Base-by-base conservation (phyloP, 2,888 invertebrate genomes). In the Megaustenia siamemsis region DNA sequence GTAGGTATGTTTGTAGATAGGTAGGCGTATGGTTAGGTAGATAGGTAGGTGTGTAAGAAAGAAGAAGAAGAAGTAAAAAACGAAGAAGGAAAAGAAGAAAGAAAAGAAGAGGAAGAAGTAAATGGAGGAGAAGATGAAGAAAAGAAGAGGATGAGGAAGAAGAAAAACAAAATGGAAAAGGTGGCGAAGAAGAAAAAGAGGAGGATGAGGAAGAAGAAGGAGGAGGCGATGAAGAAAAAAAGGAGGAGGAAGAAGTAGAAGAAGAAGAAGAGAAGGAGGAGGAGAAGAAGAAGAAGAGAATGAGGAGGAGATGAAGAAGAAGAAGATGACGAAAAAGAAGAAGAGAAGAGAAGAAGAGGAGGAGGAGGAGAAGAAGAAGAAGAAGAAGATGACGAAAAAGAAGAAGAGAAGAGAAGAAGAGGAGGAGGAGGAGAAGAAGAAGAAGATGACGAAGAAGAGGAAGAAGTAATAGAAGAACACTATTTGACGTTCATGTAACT, bases 111-210 rank as follows among this genome's bases (percentile, higher is more conserved):
- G 53, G 28, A 49, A 49, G 53, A 49, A 35, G 6, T 32, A 12
- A 32, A 82, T 90, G 15, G 86, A 73, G 3, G 86, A 89, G 63
- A 53, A 49, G 43, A 1, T 82, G 38, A 73, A 28, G 56, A 73
- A 63, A 53, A n/a, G 53, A n/a, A 53, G 40, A 15, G 60, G 28
- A 73, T 56, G 28, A 71, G 32, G 35, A 56, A 28, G 5, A n/a
- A n/a, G n/a, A n/a, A n/a, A n/a, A 45, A 73, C 49, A 28, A 18
- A 0, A 15, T 49, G 28, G 73, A 49, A 73, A 49, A 35, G 6
- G 10, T 1, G 15, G 86, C 71, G 3, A 86, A 89, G 63, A 53
- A 49, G 43, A 1, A 73, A 53, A 73, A 28, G 56, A 73, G 45
- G 40, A n/a, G 53, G 40, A 53, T 28, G 6, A 73, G 28, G 28